A percentile compares a stretch with the other conserved stretches of the same genome.
These are phyloP conservation scores for Toxostoma redivivum DNA, from an alignment of 2,113 vertebrate species.

Conservation along the genomic window DNA sequence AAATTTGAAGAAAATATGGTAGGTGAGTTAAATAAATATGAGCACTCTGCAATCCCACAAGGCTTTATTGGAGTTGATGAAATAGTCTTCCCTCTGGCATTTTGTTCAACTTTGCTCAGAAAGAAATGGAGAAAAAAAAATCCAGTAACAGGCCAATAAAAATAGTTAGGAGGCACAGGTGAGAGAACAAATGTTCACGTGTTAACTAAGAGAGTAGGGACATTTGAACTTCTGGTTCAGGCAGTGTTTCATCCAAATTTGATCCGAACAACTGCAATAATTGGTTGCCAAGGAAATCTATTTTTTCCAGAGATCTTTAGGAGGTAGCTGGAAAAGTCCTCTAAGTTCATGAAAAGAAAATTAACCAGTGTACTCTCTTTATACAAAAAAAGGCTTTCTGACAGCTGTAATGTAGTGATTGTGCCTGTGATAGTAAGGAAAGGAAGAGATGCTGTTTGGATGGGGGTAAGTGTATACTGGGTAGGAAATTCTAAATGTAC, in stretches of 20 bases:
- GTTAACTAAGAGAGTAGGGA: not conserved
- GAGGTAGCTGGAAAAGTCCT: not conserved
- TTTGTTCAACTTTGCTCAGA: not conserved
- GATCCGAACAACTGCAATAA: not conserved
- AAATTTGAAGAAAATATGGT: not conserved
- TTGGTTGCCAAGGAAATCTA: not conserved
- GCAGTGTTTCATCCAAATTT: not conserved
- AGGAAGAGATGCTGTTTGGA: not conserved
- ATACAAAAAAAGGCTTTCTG: not conserved
- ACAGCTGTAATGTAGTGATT: not conserved
- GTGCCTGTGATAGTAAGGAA: not conserved
- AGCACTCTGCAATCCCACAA: not conserved
- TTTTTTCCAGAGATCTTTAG: not conserved
- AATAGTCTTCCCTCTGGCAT: not conserved
- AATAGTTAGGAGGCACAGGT: not conserved
- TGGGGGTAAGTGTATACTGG: not conserved
- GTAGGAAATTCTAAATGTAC: not conserved
- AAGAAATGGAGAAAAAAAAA: not conserved
- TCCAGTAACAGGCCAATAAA: not conserved
- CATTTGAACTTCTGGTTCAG: not conserved
- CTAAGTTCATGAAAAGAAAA: not conserved
- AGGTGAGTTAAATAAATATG: not conserved
- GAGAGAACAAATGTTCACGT: not conserved
- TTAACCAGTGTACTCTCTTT: not conserved
- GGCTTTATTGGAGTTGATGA: not conserved